Evolutionary conservation across 2,888 invertebrate genomes (phyloP).

Genomic region (Crocallis elinguaria): DNA sequence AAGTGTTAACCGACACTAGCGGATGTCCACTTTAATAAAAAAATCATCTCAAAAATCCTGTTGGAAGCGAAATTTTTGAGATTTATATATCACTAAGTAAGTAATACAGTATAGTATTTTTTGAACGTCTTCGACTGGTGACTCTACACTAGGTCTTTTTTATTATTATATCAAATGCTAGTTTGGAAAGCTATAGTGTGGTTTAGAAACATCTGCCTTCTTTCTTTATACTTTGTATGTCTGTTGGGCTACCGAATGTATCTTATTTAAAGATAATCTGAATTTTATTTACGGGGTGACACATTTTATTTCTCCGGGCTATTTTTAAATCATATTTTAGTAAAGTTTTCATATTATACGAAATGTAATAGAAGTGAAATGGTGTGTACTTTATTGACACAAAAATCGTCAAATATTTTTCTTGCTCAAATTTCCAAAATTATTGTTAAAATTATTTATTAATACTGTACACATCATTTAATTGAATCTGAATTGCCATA

Average conservation of each 20-base stretch:
- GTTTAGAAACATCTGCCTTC: background rate
- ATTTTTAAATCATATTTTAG: background rate
- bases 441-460: background rate
- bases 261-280: background rate
- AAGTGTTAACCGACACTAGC: too few species aligned
- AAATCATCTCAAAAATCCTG: too few species aligned
- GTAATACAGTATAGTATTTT: background rate
- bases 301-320: too few species aligned
- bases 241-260: background rate
- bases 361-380: background rate
- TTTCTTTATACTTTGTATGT: background rate
- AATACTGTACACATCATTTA: background rate
- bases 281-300: too few species aligned
- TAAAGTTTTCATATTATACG: background rate
- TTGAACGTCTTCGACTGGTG: background rate
- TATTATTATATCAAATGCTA: background rate
- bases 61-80: too few species aligned
- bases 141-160: background rate
- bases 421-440: background rate
- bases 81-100: too few species aligned
- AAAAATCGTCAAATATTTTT: too few species aligned
- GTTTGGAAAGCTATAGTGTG: background rate
- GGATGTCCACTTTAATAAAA: too few species aligned
- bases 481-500: background rate
- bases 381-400: background rate